A percentile compares a stretch with the other conserved stretches of the same genome.
Evolutionary conservation across 2,113 vertebrate species (phyloP).

Genomic region (Origma solitaria): DNA sequence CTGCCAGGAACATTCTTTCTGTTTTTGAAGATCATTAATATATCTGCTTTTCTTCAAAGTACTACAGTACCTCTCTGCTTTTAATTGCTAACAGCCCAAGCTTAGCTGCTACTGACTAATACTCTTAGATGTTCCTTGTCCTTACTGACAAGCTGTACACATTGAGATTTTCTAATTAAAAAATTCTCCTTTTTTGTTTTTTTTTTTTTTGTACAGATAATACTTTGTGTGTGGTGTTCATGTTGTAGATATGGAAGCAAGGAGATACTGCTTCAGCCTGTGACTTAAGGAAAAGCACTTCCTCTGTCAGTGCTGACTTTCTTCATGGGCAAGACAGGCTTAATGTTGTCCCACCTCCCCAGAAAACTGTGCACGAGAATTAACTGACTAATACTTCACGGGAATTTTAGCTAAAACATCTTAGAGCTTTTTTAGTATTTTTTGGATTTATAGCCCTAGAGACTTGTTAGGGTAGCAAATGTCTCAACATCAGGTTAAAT

Average conservation of each 20-base stretch:
- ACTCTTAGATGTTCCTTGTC: not conserved
- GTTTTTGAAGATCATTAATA: conserved; percentile 22
- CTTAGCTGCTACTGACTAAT: not conserved
- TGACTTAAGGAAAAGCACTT: not conserved
- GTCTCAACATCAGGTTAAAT: not conserved
- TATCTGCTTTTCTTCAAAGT: conserved; percentile 32
- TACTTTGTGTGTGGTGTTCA: not conserved
- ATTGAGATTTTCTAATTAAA: not conserved
- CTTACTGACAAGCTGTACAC: not conserved
- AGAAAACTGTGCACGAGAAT: not conserved
- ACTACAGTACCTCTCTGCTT: not conserved
- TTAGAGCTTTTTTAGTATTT: not conserved
- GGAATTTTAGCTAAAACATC: not conserved
- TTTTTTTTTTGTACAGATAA: not conserved
- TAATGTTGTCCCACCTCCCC: not conserved
- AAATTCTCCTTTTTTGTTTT: not conserved
- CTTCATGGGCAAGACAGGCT: not conserved
- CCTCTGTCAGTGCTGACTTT: not conserved
- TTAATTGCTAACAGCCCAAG: not conserved
- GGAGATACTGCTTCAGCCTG: not conserved
- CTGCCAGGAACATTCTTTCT: conserved; percentile 51
- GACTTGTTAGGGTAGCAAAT: not conserved
- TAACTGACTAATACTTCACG: not conserved
- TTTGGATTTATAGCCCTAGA: not conserved
- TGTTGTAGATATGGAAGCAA: not conserved